Evolutionary conservation across 2,888 invertebrate genomes (phyloP), one percentile per base, ranked within the genome.

Genomic region (Lithophane socia): DNA sequence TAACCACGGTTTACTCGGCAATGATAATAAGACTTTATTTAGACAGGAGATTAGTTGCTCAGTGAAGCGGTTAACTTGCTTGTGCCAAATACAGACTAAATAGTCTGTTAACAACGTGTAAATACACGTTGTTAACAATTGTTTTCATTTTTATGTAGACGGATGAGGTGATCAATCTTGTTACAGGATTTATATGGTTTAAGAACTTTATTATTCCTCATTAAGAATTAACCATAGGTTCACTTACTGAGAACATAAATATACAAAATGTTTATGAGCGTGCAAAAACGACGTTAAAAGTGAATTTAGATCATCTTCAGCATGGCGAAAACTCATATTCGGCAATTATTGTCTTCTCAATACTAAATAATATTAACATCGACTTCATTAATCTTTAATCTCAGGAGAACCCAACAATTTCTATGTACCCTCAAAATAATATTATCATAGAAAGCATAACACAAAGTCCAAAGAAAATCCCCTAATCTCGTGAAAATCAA

Each of bases 21-120:
- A 85, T 85, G 74, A 80, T 86, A 88, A 86, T 83, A 86, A 72
- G 66, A 77, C 49, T 74, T 73, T 83, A 72, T 87, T 88, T 80
- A 86, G 64, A 77, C 72, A 72, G 68, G 47, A 78, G 77, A 88
- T 87, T 85, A 85, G 79, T 64, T 61, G 61, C 60, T 69, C 70
- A 77, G 80, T 75, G 73, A 74, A 52, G 65, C 64, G 69, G 63
- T 44, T 77, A 67, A 77, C 29, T 74, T 49, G 58, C 29, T 74
- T 49, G 58, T 18, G 67, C 63, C 67, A 76, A 85, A 77, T 70
- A 75, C 56, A 80, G 63, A 69, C 69, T 75, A 65, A n/a, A n/a
- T n/a, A n/a, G n/a, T n/a, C n/a, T n/a, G n/a, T n/a, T n/a, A n/a
- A n/a, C n/a, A n/a, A n/a, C n/a, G n/a, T n/a, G n/a, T n/a, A n/a